These are phyloP conservation scores for Uloborus plumipes DNA, from an alignment of 2,888 invertebrate species.

Conservation along the genomic window DNA sequence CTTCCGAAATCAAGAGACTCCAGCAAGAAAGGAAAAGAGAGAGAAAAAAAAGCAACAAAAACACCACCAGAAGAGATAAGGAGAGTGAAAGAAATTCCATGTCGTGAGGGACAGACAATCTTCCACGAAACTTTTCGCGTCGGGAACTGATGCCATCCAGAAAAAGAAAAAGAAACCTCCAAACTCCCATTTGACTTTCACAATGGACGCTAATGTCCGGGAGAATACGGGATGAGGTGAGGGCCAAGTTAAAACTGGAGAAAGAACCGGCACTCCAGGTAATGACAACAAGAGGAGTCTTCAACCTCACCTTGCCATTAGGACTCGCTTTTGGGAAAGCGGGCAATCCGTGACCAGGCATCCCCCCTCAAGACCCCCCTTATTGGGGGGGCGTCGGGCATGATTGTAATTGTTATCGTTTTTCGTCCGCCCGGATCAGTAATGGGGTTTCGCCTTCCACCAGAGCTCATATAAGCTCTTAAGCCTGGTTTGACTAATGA, in stretches of 20 bases:
- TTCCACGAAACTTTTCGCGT: slow-evolving; percentile 49
- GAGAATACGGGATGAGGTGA: slow-evolving; percentile 58
- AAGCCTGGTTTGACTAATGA: slow-evolving; percentile 64
- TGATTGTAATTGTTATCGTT: slow-evolving; percentile 62
- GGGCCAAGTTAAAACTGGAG: slow-evolving; percentile 29
- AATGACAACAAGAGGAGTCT: slow-evolving; percentile 49
- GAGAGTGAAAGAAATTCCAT: slow-evolving; percentile 32
- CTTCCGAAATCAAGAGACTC: slow-evolving; percentile 32
- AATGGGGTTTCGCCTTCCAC: slow-evolving; percentile 52
- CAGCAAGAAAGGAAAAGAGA: slow-evolving; percentile 44
- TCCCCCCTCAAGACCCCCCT: slow-evolving; percentile 9
- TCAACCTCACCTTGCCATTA: slow-evolving; percentile 58
- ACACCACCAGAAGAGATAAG: slow-evolving; percentile 8
- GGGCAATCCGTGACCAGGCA: slow-evolving; percentile 35
- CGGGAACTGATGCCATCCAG: slow-evolving; percentile 36
- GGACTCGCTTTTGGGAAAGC: slow-evolving; percentile 8
- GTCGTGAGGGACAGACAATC: slow-evolving; percentile 54
- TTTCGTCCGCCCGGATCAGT: slow-evolving; percentile 57
- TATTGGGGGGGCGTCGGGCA: slow-evolving; percentile 5
- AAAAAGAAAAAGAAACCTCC: slow-evolving; percentile 35
- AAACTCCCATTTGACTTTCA: slow-evolving; percentile 64
- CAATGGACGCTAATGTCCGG: slow-evolving; percentile 64
- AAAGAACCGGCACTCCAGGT: slow-evolving; percentile 48
- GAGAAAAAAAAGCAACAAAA: slow-evolving; percentile 25
- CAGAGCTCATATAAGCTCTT: slow-evolving; percentile 58